phyloP scores from a whole-genome alignment of 1,140 invertebrate species.

The Tribolium castaneum region DNA sequence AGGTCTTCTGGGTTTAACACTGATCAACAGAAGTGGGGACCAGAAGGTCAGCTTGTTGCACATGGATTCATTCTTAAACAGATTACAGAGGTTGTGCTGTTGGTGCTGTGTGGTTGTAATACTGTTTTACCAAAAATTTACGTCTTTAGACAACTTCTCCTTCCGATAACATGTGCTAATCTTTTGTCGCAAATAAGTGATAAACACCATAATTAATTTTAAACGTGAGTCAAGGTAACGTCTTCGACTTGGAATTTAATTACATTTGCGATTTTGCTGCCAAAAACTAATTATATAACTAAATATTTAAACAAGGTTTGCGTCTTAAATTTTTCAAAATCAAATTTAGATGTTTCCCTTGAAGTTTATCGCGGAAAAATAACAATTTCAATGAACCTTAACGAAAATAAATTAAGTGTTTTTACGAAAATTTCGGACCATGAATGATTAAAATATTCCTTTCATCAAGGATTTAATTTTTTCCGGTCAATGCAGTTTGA shows the following conservation, averaged over 20 bases:
- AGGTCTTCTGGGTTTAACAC: constrained; percentile 26
- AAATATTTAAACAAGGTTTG: too few relatives aligned
- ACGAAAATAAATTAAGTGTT: not conserved
- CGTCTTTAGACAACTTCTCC: not conserved
- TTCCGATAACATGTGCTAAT: not conserved
- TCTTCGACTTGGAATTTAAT: not conserved
- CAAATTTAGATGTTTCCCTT: not conserved
- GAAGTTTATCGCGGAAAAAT: not conserved
- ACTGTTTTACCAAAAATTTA: not conserved
- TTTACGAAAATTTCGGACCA: not conserved
- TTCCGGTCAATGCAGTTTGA: not conserved
- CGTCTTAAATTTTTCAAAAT: too few relatives aligned
- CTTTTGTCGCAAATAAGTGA: not conserved
- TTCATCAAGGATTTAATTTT: too few relatives aligned
- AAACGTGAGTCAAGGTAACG: not conserved
- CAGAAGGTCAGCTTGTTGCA: constrained; percentile 29
- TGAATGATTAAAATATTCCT: too few relatives aligned
- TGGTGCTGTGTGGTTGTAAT: not conserved
- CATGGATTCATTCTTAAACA: constrained; percentile 25
- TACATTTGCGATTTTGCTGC: not conserved
- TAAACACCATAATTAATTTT: not conserved
- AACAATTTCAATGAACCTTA: not conserved
- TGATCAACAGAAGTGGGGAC: constrained; percentile 15
- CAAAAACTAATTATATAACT: too few relatives aligned
- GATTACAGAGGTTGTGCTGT: constrained; percentile 19